Evolutionary conservation across 2,113 vertebrate genomes (phyloP), one percentile per base, ranked within the genome.

Genomic region (Cynocephalus volans): DNA sequence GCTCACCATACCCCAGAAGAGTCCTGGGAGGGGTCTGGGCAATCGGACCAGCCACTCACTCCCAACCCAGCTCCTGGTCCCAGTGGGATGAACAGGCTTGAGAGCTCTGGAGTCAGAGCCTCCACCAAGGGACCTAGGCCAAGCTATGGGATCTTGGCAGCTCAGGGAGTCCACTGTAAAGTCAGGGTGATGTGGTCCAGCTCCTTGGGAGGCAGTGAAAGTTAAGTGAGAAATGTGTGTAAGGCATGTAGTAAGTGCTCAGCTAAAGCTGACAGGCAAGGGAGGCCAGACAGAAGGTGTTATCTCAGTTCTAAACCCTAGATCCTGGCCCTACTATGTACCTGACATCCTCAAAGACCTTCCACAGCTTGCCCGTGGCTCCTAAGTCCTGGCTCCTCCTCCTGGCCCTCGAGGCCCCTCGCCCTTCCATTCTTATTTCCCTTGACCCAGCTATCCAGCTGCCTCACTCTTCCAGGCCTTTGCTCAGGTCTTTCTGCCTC

Each of bases 161-260:
- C 54, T 62, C 82, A 26, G 18, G 5, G 3, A 72, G 67, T 14
- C 75, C 85, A 0, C 13, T 14, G 60, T 67, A 31, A 86, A 48
- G 88, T 69, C 21, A 62, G 24, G 33, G 28, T 28, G 1, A 21
- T 0, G 0, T 52, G n/a, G 14, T 4, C 62, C 48, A 23, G 0
- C 7, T 21, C 21, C 12, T 1, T 7, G 19, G 80, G 77, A 62
- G 26, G 23, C 31, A 0, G 3, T 8, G 72, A 75, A 64, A 26
- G 19, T 18, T 13, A 45, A 1, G 8, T 41, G 91, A 60, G 83
- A 67, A n/a, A 26, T 0, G 8, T 5, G 1, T 0, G 8, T 0
- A 14, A 17, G 21, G 52, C 15, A 36, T 50, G n/a, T 5, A 45
- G 28, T 0, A 64, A 56, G 87, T 14, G 45, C 65, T 58, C 17